Percentiles rank a stretch among this genome's conserved stretches.
phyloP scores from a whole-genome alignment of 2,888 invertebrate genomes.

The Scaptomyza parva region DNA sequence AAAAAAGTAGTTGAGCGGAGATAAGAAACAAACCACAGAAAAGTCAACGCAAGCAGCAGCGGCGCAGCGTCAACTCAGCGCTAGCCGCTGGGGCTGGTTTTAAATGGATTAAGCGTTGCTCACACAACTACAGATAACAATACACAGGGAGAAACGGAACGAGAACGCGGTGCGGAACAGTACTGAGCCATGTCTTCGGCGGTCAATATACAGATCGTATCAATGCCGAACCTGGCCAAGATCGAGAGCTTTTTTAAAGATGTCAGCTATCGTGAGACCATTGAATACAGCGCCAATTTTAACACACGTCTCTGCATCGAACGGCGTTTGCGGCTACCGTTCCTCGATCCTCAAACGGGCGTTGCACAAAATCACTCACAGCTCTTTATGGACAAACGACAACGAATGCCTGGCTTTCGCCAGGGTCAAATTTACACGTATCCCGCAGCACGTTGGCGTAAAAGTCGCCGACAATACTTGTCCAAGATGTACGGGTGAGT shows the following conservation, averaged over 20 bases:
- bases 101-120: conserved; percentile 61
- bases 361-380: conserved; percentile 98
- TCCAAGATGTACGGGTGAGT: conserved; percentile 84
- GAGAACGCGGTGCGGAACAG: conserved; percentile 13
- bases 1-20: conserved; percentile 48
- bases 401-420: conserved; percentile 94
- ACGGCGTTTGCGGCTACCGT: conserved; percentile 95
- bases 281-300: conserved; percentile 97
- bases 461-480: conserved; percentile 94
- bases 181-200: conserved; percentile 85
- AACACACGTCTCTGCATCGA: conserved; percentile 96
- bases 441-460: conserved; percentile 95
- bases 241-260: conserved; percentile 94
- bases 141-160: conserved; percentile 30
- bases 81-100: conserved; percentile 59
- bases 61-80: conserved; percentile 58
- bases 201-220: conserved; percentile 88
- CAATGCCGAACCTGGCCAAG: conserved; percentile 89
- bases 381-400: conserved; percentile 93
- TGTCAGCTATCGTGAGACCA: conserved; percentile 94
- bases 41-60: conserved; percentile 55
- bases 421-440: conserved; percentile 97
- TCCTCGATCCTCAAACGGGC: conserved; percentile 98
- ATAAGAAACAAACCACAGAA: conserved; percentile 56
- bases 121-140: conserved; percentile 48